phyloP scores from a whole-genome alignment of 1,140 invertebrate species.

The Psix sp. region DNA sequence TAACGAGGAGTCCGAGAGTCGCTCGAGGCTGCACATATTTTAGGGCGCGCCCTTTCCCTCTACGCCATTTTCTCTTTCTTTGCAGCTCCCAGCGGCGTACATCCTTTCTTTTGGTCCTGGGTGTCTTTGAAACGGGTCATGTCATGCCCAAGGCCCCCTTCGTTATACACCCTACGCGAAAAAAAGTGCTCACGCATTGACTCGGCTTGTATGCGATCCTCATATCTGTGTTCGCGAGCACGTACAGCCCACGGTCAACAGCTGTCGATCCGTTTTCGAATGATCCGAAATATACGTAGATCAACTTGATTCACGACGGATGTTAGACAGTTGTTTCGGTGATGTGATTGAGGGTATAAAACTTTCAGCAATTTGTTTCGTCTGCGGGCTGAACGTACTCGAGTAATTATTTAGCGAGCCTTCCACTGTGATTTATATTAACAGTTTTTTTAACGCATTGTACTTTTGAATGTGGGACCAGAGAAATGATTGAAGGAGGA shows the following conservation, averaged over 20 bases:
- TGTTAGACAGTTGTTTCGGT: conserved; percentile 39
- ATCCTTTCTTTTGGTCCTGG: conserved; percentile 60
- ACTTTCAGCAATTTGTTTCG: conserved; percentile 24
- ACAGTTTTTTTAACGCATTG: conserved; percentile 6
- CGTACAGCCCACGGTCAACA: conserved; percentile 37
- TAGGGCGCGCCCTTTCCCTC: conserved; percentile 71
- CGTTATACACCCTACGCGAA: conserved; percentile 51
- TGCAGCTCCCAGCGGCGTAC: conserved; percentile 30
- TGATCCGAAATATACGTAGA: conserved; percentile 37
- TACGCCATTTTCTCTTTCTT: conserved; percentile 42
- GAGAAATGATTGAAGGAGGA: not conserved
- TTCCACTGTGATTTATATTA: conserved; percentile 20
- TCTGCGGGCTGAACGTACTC: conserved; percentile 1
- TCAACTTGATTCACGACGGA: conserved; percentile 39
- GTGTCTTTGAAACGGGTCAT: conserved; percentile 74
- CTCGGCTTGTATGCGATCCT: not conserved
- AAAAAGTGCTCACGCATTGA: conserved; percentile 47
- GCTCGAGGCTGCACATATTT: conserved; percentile 73
- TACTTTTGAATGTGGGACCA: not conserved
- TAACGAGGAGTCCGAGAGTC: conserved; percentile 73
- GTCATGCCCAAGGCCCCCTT: conserved; percentile 61
- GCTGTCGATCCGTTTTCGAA: conserved; percentile 51
- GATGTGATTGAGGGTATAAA: conserved; percentile 31
- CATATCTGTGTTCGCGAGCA: not conserved
- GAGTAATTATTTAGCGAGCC: conserved; percentile 27